These are phyloP conservation scores for Cyprinus carpio DNA, from an alignment of 2,113 vertebrate species.

Conservation along the genomic window DNA sequence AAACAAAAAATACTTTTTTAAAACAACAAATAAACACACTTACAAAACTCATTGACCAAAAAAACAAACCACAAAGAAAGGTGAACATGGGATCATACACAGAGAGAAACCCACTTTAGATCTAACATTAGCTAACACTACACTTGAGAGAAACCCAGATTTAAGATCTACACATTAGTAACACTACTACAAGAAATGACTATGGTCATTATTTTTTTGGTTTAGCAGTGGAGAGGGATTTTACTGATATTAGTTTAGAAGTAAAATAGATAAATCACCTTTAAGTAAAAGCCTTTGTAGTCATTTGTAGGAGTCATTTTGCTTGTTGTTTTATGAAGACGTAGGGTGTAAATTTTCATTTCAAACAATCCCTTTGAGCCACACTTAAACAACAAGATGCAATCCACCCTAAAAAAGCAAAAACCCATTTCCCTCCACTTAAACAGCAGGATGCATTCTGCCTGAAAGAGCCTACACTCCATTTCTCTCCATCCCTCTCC, in stretches of 20 bases:
- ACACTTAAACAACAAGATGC: no score
- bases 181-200: not conserved
- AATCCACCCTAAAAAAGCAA: no score
- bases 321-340: no score
- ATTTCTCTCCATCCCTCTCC: not conserved
- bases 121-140: not conserved
- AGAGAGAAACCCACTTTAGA: not conserved
- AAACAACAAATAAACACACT: not conserved
- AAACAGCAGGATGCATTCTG: slow-evolving; percentile 29
- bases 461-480: not conserved
- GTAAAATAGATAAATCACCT: not conserved
- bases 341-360: no score
- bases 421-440: slow-evolving; percentile 29
- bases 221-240: not conserved
- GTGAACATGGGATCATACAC: not conserved
- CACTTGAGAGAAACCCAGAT: no score
- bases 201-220: not conserved
- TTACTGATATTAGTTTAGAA: no score
- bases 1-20: not conserved
- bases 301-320: no score
- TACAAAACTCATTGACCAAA: no score
- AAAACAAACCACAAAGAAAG: not conserved
- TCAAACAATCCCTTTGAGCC: no score
- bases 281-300: no score
- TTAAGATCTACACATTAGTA: not conserved